Evolutionary conservation across 2,888 invertebrate genomes (phyloP).

Genomic region (Slavum lentiscoides): DNA sequence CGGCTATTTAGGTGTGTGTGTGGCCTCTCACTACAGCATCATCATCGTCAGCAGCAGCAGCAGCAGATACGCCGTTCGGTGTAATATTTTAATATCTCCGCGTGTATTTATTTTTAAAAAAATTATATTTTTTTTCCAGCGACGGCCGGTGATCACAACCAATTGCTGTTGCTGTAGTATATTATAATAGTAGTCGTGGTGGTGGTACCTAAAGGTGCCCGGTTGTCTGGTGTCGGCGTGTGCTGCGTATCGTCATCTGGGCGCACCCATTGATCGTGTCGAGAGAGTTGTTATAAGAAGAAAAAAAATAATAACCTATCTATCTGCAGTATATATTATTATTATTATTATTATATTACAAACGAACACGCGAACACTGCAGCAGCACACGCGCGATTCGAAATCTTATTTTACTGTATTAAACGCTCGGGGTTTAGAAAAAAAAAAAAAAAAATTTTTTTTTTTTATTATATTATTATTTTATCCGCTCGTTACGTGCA

Average conservation of each 20-base stretch:
- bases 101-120: not conserved
- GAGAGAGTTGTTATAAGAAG: not conserved
- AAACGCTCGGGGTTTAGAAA: too few species aligned
- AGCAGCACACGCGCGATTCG: too few species aligned
- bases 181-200: not conserved
- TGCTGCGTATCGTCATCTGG: constrained; percentile 8
- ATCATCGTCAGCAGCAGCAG: too few species aligned
- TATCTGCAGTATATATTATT: not conserved
- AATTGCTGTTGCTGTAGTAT: constrained; percentile 6
- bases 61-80: too few species aligned
- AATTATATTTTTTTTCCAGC: not conserved
- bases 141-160: constrained; percentile 1
- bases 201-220: constrained; percentile 29
- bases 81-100: too few species aligned
- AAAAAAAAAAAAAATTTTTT: too few species aligned
- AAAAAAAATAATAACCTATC: not conserved
- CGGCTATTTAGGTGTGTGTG: too few species aligned
- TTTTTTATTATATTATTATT: too few species aligned
- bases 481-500: too few species aligned
- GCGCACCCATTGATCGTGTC: constrained; percentile 31
- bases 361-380: too few species aligned
- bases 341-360: not conserved
- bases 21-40: too few species aligned
- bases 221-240: constrained; percentile 28
- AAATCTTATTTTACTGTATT: too few species aligned